Conservation (phyloP, 2,888 invertebrate species). For the Chrysolina americana region DNA sequence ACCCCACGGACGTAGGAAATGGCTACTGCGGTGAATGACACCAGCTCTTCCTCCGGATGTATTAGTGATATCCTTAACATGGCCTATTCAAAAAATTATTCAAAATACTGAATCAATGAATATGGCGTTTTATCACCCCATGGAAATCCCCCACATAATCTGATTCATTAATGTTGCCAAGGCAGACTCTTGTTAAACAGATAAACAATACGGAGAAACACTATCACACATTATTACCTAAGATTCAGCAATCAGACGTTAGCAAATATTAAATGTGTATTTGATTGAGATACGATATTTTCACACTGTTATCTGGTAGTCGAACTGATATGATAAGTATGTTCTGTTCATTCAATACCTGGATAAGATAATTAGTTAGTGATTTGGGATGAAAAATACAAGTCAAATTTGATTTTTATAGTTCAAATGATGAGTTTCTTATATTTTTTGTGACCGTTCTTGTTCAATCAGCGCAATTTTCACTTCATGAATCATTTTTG, state of each 20-base stretch:
- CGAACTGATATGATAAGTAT: not conserved
- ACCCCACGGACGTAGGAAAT: too few relatives aligned
- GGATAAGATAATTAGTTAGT: conserved; percentile 11
- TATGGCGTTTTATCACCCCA: too few relatives aligned
- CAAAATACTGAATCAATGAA: too few relatives aligned
- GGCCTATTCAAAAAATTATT: too few relatives aligned
- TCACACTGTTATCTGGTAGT: not conserved
- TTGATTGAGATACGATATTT: not conserved
- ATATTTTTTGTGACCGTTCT: too few relatives aligned
- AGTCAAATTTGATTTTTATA: not conserved
- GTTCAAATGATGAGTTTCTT: not conserved
- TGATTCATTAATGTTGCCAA: too few relatives aligned
- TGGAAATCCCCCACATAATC: too few relatives aligned
- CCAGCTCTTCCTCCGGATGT: too few relatives aligned
- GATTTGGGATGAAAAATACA: not conserved
- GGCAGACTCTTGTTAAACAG: too few relatives aligned
- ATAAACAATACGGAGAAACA: too few relatives aligned
- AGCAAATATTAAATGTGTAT: not conserved
- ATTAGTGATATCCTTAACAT: too few relatives aligned
- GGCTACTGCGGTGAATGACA: too few relatives aligned
- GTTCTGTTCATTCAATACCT: not conserved
- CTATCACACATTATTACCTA: not conserved
- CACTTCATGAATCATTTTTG: not conserved
- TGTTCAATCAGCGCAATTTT: not conserved
- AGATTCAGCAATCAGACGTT: not conserved